These are phyloP conservation scores for Nasonia vitripennis DNA, from an alignment of 1,140 invertebrate species.

Conservation along the genomic window DNA sequence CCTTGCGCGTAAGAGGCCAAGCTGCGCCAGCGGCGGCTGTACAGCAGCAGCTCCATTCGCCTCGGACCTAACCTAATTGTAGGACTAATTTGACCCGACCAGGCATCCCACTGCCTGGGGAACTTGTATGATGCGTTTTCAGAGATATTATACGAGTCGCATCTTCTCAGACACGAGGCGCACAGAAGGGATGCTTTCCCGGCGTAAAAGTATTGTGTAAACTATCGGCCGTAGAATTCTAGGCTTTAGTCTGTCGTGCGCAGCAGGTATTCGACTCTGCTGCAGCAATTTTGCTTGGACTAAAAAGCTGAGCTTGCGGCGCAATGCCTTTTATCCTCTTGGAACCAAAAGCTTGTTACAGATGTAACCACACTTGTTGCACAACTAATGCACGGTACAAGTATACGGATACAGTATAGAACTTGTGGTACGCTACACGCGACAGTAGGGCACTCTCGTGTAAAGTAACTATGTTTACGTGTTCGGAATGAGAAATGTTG, in stretches of 20 bases:
- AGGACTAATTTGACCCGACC: not conserved
- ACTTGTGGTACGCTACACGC: too few species aligned
- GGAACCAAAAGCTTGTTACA: too few species aligned
- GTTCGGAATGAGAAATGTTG: not conserved
- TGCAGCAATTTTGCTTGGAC: too few species aligned
- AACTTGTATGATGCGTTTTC: not conserved
- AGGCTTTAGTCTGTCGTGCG: too few species aligned
- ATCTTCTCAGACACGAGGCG: not conserved
- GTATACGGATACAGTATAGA: too few species aligned
- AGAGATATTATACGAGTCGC: not conserved
- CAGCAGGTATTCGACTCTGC: too few species aligned
- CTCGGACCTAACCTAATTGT: conserved; percentile 10
- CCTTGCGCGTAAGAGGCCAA: conserved; percentile 5
- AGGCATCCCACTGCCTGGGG: not conserved
- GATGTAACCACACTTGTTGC: too few species aligned
- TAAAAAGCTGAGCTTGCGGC: too few species aligned
- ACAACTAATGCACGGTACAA: too few species aligned
- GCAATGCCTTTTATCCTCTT: too few species aligned
- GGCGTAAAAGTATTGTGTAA: not conserved
- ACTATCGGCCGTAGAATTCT: not conserved
- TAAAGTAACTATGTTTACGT: not conserved
- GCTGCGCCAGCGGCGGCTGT: not conserved
- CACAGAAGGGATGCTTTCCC: not conserved
- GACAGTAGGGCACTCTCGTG: not conserved
- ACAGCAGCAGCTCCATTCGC: not conserved